These are phyloP conservation scores for Falco punctatus DNA, from an alignment of 2,113 vertebrate species.

Conservation along the genomic window DNA sequence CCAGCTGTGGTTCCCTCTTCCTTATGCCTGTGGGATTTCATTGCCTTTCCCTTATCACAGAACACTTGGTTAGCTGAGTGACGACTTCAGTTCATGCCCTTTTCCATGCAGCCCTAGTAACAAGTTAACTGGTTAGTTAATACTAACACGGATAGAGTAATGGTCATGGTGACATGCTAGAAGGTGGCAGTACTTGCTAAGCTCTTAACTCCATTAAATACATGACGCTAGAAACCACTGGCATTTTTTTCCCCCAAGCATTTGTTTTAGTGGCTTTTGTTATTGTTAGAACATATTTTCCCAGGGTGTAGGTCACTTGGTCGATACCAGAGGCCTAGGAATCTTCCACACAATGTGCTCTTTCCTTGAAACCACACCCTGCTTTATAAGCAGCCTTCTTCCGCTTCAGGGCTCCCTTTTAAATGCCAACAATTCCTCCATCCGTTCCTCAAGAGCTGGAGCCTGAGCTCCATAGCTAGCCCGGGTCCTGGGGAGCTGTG, in stretches of 20 bases:
- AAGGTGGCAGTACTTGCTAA: background rate
- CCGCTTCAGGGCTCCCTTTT: background rate
- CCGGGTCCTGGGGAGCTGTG: background rate
- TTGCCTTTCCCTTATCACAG: background rate
- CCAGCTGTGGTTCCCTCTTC: background rate
- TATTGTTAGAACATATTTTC: slow-evolving; percentile 26
- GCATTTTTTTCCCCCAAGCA: background rate
- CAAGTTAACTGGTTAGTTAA: background rate
- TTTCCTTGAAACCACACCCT: slow-evolving; percentile 28
- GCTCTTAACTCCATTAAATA: background rate
- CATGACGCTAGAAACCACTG: background rate
- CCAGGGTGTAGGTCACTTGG: background rate
- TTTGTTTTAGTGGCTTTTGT: slow-evolving; percentile 28
- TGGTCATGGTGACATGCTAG: background rate
- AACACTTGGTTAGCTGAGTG: background rate
- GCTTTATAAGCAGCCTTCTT: background rate
- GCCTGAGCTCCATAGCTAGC: background rate
- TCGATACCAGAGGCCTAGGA: background rate
- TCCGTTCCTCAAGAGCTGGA: background rate
- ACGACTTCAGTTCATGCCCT: background rate
- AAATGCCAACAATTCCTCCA: background rate
- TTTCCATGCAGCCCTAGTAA: background rate
- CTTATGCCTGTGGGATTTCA: background rate
- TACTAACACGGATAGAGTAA: background rate
- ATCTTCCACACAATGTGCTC: background rate